Conservation (phyloP, 2,113 vertebrate genomes). For the Eclectus roratus region DNA sequence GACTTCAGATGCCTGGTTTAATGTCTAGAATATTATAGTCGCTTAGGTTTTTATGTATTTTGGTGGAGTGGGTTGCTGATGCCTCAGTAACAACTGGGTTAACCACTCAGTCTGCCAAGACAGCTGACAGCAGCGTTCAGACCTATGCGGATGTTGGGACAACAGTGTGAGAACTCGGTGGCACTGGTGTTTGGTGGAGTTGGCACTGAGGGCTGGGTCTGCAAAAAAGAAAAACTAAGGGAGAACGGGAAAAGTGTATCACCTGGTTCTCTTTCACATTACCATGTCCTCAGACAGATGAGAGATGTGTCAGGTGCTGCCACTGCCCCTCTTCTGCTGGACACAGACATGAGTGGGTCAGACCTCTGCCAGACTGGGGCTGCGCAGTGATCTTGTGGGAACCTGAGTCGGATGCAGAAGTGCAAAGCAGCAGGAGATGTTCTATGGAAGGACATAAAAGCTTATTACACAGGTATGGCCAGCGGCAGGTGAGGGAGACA, state of each 20-base stretch:
- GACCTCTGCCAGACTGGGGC: not conserved
- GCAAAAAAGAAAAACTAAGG: not conserved
- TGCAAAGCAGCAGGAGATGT: not conserved
- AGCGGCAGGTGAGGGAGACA: not conserved
- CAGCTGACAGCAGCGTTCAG: not conserved
- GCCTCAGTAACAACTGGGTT: not conserved
- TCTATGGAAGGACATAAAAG: not conserved
- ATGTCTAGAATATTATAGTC: not conserved
- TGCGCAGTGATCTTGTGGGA: not conserved
- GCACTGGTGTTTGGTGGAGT: not conserved
- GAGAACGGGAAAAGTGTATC: not conserved
- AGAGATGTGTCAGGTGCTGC: not conserved
- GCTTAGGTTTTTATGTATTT: not conserved
- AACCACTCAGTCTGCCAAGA: not conserved
- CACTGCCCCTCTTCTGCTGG: not conserved
- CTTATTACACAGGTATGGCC: not conserved
- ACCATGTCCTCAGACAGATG: not conserved
- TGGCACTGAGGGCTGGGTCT: not conserved
- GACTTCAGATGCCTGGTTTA: not conserved
- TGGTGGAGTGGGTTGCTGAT: not conserved
- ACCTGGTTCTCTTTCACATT: not conserved
- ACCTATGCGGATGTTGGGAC: not conserved
- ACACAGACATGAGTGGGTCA: not conserved
- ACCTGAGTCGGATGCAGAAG: accelerated
- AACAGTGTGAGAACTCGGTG: not conserved